Base-by-base conservation (phyloP, 2,113 vertebrate genomes). In the Empidonax traillii region DNA sequence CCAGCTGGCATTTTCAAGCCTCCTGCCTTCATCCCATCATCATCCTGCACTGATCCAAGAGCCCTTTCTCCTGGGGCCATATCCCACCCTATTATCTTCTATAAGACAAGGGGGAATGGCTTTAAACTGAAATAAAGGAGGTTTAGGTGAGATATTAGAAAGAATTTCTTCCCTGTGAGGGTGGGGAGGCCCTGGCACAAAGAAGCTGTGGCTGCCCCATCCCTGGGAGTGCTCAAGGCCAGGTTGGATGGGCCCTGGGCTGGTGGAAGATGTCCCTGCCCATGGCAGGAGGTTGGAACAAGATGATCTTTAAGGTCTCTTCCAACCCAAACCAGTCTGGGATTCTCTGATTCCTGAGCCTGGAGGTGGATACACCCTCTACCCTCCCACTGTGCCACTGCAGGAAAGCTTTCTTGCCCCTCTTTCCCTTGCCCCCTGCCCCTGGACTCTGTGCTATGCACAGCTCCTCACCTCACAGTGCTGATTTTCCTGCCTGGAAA, bases 211-310 rank as follows among this genome's bases (percentile, higher is more conserved):
- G 71, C 21, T 62, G 71, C 47, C 24, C 19, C 65, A 77, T 65
- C 37, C 28, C 37, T 78, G 51, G 33, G 0, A 78, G 33, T 39
- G 33, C 0, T 11, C 16, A n/a, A 58, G 33, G 44, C 10, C 66
- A 72, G 27, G 35, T 0, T 49, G 63, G 87, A 37, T 0, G 0
- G 23, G 6, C 27, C 6, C 72, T 4, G 74, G 44, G 8, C 6
- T 0, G 16, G 51, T 27, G 30, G 58, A 1, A 67, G 39, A 4
- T 46, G 59, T 91, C 39, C 44, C 59, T 59, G 24, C 9, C 15
- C 4, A 0, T 19, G 71, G 39, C 39, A 46, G 6, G 16, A 31
- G 16, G 3, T n/a, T n/a, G 28, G 23, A 0, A 8, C 4, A 1
- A 6, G 52, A 14, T 27, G 44, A 2, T 4, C 8, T 53, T 73